A percentile compares a stretch with the other conserved stretches of the same genome.
phyloP scores from a whole-genome alignment of 1,140 invertebrate genomes.

The Drosophila quadrilineata region DNA sequence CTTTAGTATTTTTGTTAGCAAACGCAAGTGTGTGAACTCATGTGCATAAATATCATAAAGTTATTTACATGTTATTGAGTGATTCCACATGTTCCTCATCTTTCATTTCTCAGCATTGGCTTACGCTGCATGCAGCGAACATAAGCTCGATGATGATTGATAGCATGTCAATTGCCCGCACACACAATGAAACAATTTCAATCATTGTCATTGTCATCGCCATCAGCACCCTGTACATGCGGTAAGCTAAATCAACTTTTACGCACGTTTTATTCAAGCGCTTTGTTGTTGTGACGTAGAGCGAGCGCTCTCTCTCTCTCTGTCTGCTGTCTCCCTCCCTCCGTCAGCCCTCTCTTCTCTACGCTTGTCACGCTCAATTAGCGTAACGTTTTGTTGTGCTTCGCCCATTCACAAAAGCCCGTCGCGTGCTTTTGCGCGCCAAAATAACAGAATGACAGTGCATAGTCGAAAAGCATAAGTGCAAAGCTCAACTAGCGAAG shows the following conservation, averaged over 20 bases:
- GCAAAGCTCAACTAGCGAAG: constrained; percentile 26
- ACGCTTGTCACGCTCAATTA: constrained; percentile 43
- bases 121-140: constrained; percentile 7
- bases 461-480: constrained; percentile 27
- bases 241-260: constrained; percentile 42
- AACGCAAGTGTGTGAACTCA: too few species aligned
- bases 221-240: constrained; percentile 46
- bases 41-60: too few species aligned
- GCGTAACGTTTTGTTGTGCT: constrained; percentile 31
- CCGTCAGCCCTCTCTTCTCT: not conserved
- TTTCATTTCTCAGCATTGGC: too few species aligned
- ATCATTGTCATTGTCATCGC: constrained; percentile 1
- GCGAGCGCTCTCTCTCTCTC: not conserved
- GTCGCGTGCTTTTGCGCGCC: constrained; percentile 38
- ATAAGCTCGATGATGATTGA: constrained; percentile 5
- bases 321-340: not conserved
- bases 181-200: constrained; percentile 39
- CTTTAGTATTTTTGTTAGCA: too few species aligned
- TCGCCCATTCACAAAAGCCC: constrained; percentile 62
- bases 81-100: too few species aligned
- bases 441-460: constrained; percentile 16
- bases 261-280: constrained; percentile 44
- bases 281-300: not conserved
- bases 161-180: constrained; percentile 2
- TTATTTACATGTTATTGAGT: too few species aligned